These are phyloP conservation scores for Taxidea taxus DNA, from an alignment of 2,113 vertebrate genomes.

Conservation along the genomic window DNA sequence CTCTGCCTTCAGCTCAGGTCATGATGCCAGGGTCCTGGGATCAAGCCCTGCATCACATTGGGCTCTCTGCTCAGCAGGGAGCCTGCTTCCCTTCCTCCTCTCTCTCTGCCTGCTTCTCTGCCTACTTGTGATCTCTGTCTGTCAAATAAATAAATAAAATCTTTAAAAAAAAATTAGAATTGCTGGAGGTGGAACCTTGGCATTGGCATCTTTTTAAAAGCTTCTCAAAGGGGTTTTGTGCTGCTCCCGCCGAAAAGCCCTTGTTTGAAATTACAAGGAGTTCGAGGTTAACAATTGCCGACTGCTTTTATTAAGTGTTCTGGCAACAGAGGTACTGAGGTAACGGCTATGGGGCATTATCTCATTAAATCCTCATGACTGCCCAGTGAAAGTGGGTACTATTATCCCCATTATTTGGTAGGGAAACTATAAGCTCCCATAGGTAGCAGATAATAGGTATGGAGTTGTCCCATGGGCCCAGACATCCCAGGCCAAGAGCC, in stretches of 20 bases:
- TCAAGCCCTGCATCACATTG: too few relatives aligned
- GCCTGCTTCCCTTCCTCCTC: too few relatives aligned
- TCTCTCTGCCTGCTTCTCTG: too few relatives aligned
- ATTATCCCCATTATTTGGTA: background rate
- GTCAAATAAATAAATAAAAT: too few relatives aligned
- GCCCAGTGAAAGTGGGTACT: background rate
- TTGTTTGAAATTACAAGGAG: constrained; percentile 34
- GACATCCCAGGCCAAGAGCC: background rate
- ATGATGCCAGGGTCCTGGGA: too few relatives aligned
- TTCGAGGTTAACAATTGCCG: background rate
- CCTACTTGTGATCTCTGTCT: too few relatives aligned
- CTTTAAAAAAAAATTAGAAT: background rate
- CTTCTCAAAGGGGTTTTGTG: constrained; percentile 17
- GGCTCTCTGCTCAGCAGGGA: too few relatives aligned
- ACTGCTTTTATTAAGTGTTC: background rate
- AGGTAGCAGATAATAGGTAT: background rate
- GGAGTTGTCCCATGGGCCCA: background rate
- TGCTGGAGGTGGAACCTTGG: background rate
- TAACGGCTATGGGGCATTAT: background rate
- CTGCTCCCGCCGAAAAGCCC: background rate
- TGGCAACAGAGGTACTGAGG: background rate
- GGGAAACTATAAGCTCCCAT: constrained; percentile 23
- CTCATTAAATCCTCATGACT: constrained; percentile 6
- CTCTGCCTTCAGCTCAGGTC: too few relatives aligned
- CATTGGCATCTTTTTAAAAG: background rate